phyloP scores from a whole-genome alignment of 2,113 vertebrate species.

The Tachycineta bicolor region DNA sequence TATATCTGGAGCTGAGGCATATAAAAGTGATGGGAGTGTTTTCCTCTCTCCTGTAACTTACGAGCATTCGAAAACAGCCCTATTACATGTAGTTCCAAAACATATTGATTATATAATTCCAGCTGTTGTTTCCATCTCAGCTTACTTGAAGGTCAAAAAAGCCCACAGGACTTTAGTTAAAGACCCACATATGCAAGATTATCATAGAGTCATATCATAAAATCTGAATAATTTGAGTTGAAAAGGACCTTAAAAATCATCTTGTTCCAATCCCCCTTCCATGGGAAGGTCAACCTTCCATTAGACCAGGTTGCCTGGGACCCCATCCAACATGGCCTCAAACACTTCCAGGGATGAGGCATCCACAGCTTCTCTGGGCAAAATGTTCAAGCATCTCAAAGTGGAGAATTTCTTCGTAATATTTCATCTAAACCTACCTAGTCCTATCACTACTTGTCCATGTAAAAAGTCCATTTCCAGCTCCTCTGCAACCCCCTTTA shows the following conservation, averaged over 20 bases:
- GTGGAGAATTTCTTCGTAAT: background rate
- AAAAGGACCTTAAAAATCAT: background rate
- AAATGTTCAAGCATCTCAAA: background rate
- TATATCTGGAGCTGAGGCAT: background rate
- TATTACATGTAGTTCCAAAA: background rate
- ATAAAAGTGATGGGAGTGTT: background rate
- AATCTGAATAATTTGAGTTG: background rate
- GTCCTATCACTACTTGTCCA: background rate
- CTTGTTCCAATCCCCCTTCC: background rate
- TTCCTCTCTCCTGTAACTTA: background rate
- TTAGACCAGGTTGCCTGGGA: background rate
- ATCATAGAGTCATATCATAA: background rate
- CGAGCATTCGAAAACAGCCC: background rate
- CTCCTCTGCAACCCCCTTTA: background rate
- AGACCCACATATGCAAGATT: background rate
- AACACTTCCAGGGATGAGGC: background rate
- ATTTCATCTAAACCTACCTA: background rate
- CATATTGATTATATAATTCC: background rate
- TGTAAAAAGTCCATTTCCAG: background rate
- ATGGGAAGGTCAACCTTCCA: background rate
- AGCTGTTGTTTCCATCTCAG: background rate
- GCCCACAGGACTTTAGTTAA: background rate
- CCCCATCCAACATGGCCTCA: background rate
- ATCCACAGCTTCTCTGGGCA: background rate
- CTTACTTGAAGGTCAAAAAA: background rate